Base-by-base conservation (phyloP, 2,797 vertebrate species). In the Eospalax fontanierii region DNA sequence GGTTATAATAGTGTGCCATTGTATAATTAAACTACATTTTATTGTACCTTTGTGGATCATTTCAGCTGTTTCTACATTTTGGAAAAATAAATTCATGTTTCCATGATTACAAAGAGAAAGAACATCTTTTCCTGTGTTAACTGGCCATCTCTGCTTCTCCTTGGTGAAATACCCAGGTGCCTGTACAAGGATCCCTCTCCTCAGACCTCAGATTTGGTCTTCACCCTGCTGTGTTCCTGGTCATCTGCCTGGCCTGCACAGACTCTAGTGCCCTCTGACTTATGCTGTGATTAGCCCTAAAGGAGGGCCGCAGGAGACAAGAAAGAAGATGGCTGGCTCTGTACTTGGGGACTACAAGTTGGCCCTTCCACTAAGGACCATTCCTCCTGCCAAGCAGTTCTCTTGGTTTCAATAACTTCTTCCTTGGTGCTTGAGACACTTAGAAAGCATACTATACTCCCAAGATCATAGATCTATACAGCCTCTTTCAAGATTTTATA, bases 401-500 rank as follows among this genome's bases (percentile, higher is more conserved):
- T 83, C 86, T n/a, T 43, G 35, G 63, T 73, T 35, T 78, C 12
- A 2, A 19, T 35, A 26, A 50, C 6, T 82, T 66, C 68, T 91
- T 65, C 40, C 50, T 65, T 79, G 87, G 26, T 54, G 46, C 15
- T 35, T 70, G 28, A 73, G 57, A 57, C 33, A 18, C 75, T n/a
- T 79, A 61, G 65, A 73, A 78, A 87, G 8, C 16, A 30, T 54
- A 35, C 2, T 16, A 28, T 85, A 75, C 65, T 91, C 54, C 50
- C 78, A 71, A 33, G 4, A 50, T 73, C 15, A 85, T 54, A 19
- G 82, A 46, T 26, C 38, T 65, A 40, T 35, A 40, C 21, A 65
- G 79, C 24, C 70, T 82, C 50, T 65, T 87, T 63, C 30, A 84
- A 75, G 86, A 74, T 57, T 86, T 83, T 87, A 86, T 15, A 80